Evolutionary conservation across 2,888 invertebrate genomes (phyloP).

Genomic region (Furcula furcula): DNA sequence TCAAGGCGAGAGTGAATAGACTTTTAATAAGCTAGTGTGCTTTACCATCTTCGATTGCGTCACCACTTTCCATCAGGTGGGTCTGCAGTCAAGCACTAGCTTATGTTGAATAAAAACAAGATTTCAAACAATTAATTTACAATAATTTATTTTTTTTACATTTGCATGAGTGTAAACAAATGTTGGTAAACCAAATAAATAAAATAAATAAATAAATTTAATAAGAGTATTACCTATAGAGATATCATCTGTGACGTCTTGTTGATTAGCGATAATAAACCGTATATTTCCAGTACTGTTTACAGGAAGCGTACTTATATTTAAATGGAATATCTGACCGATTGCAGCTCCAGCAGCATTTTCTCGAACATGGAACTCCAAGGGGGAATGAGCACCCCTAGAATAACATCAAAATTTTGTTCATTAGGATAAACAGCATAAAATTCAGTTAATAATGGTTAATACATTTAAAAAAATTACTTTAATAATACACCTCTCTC

Average conservation of each 20-base stretch:
- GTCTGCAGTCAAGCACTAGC: too few species aligned
- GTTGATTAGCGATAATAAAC: conserved; percentile 91
- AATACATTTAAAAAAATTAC: conserved; percentile 42
- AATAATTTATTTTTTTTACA: too few species aligned
- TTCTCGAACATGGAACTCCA: conserved; percentile 89
- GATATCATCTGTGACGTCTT: conserved; percentile 90
- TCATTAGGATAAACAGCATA: conserved; percentile 20
- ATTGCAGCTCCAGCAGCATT: conserved; percentile 88
- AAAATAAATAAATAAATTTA: too few species aligned
- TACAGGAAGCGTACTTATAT: conserved; percentile 51
- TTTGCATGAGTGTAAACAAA: too few species aligned
- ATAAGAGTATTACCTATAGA: conserved; percentile 85
- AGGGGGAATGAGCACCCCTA: conserved; percentile 86
- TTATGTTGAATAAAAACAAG: too few species aligned
- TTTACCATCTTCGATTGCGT: too few species aligned
- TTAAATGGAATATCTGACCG: conserved; percentile 85
- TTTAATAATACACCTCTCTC: conserved; percentile 85
- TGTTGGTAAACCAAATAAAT: too few species aligned
- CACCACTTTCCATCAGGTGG: too few species aligned
- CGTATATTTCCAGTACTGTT: conserved; percentile 78
- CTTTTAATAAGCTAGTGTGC: too few species aligned
- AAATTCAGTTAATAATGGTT: conserved; percentile 3
- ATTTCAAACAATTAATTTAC: too few species aligned
- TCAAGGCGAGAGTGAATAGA: too few species aligned
- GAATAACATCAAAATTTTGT: conserved; percentile 30